Base-by-base conservation (phyloP, 2,888 invertebrate species). In the Odontocolon sp. region DNA sequence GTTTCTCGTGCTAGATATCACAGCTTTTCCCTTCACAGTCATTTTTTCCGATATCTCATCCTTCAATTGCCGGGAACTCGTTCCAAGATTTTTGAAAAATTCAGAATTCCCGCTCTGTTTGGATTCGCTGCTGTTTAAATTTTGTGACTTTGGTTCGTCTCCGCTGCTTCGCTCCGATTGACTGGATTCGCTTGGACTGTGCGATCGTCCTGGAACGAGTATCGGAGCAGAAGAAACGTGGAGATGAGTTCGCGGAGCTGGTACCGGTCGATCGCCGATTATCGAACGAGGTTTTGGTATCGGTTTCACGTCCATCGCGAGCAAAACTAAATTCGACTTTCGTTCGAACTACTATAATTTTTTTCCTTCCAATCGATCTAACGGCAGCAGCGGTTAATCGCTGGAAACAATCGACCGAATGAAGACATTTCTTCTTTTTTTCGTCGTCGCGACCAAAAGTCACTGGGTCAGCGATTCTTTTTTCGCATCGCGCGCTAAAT, bases 1-100 rank as follows among this genome's bases (percentile, higher is more conserved):
- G 69, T 91, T 92, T 81, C 92, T 91, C 0, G 94, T 94, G 64
- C 93, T 92, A 84, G 94, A 94, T 61, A 94, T 93, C 1, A 94
- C 93, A 42, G 94, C 93, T 80, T 93, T 93, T 66, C 92, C 91
- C 81, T 91, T 92, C 2, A 85, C 82, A 45, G 87, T 89, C 87
- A 89, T 83, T 73, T 85, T 92, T 91, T 85, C 92, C 2, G 92
- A 91, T 11, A 93, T 92, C 54, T 92, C 92, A 71, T 92, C 91
- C 75, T 92, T 90, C 42, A 93, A 85, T 8, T 92, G 92, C 8
- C 92, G 91, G 0, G 92, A 92, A 1, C 92, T 92, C 2, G 82
- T 85, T 33, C 86, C 80, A 16, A 89, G 59, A 9, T 69, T 87
- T 18, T 86, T 83, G 21, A 89, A 87, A 63, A 88, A 87, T 31